Percentiles rank a stretch among this genome's conserved stretches.
phyloP scores from a whole-genome alignment of 1,140 invertebrate species.

The Archegozetes longisetosus region DNA sequence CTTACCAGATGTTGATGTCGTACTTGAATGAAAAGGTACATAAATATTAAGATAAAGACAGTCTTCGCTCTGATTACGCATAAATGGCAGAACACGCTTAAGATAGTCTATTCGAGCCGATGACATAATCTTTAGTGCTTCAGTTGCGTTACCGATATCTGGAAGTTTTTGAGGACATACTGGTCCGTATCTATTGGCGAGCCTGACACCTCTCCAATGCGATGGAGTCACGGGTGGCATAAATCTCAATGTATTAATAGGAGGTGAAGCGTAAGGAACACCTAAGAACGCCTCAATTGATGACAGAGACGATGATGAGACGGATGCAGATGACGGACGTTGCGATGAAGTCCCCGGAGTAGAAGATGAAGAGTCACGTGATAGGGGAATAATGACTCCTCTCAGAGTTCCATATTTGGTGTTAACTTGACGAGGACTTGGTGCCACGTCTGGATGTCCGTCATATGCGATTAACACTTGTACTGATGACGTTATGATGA shows the following conservation, averaged over 20 bases:
- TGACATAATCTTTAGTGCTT: slow-evolving; percentile 53
- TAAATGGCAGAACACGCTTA: slow-evolving; percentile 61
- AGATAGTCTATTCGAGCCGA: slow-evolving; percentile 54
- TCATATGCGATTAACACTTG: too few relatives aligned
- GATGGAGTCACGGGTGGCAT: slow-evolving; percentile 79
- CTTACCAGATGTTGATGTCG: not conserved
- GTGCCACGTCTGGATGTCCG: too few relatives aligned
- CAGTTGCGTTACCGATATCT: slow-evolving; percentile 40
- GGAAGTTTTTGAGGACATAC: slow-evolving; percentile 34
- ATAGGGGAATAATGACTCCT: slow-evolving; percentile 62
- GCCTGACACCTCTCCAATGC: slow-evolving; percentile 58
- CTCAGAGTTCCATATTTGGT: slow-evolving; percentile 79
- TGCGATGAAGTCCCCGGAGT: not conserved
- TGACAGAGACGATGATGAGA: not conserved
- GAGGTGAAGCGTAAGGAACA: slow-evolving; percentile 69
- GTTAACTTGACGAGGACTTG: slow-evolving; percentile 47
- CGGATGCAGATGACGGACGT: not conserved
- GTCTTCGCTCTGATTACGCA: slow-evolving; percentile 84
- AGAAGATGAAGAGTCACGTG: not conserved
- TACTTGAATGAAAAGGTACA: slow-evolving; percentile 40
- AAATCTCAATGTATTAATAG: slow-evolving; percentile 68
- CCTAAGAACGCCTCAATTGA: slow-evolving; percentile 20
- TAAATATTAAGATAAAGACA: slow-evolving; percentile 94
- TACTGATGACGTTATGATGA: too few relatives aligned
- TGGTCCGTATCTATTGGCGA: slow-evolving; percentile 24